Conservation (phyloP, 1,140 invertebrate genomes). For the Caerostris darwini region DNA sequence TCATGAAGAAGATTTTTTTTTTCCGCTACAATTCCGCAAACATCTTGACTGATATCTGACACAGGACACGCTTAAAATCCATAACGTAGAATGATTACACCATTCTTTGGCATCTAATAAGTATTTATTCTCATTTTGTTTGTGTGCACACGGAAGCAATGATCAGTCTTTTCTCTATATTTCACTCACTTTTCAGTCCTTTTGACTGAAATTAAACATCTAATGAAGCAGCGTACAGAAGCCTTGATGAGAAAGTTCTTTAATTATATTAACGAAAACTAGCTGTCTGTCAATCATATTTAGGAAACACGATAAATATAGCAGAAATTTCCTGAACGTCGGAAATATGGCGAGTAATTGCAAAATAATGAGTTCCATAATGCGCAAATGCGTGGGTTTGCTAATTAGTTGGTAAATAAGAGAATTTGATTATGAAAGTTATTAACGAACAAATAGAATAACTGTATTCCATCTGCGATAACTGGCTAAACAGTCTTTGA, state of each 20-base stretch:
- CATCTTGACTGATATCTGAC: constrained; percentile 32
- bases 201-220: constrained; percentile 32
- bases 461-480: neutral
- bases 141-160: constrained; percentile 37
- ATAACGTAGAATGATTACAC: constrained; percentile 34
- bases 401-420: constrained; percentile 22
- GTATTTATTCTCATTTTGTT: constrained; percentile 51
- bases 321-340: constrained; percentile 17
- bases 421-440: neutral
- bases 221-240: constrained; percentile 28
- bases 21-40: neutral
- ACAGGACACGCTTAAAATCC: constrained; percentile 35
- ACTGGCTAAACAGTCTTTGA: too few relatives aligned
- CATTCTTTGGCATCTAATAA: constrained; percentile 24
- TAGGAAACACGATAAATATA: constrained; percentile 40
- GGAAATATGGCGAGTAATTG: constrained; percentile 7
- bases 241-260: constrained; percentile 5
- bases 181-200: constrained; percentile 50
- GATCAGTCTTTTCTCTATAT: constrained; percentile 6
- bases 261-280: neutral
- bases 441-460: neutral
- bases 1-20: neutral
- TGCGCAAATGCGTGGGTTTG: neutral
- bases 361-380: constrained; percentile 19
- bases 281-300: constrained; percentile 10